Conservation (phyloP, 2,888 invertebrate genomes). For the Apodemia mormo region DNA sequence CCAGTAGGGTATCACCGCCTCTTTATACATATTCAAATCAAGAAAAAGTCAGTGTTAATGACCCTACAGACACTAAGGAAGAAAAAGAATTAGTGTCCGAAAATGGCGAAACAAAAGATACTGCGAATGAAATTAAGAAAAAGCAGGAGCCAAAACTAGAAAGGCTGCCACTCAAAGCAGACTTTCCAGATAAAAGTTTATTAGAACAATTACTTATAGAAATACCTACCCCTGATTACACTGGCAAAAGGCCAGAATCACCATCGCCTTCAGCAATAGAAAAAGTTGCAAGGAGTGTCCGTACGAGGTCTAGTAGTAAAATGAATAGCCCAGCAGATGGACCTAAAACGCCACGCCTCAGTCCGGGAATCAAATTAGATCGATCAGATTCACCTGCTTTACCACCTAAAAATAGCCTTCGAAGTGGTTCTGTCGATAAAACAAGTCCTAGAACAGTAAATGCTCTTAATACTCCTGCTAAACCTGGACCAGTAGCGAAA, state of each 20-base stretch:
- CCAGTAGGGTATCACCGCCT: conserved; percentile 87
- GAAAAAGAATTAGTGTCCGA: conserved; percentile 47
- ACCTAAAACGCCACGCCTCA: conserved; percentile 68
- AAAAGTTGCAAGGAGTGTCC: conserved; percentile 75
- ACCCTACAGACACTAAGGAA: conserved; percentile 50
- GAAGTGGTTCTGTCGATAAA: conserved; percentile 65
- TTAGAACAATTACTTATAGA: conserved; percentile 92
- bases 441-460: conserved; percentile 53
- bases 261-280: conserved; percentile 74
- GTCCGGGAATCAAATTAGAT: conserved; percentile 60
- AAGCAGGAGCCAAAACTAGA: conserved; percentile 55
- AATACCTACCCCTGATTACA: conserved; percentile 85
- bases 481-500: conserved; percentile 72
- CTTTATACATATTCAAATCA: conserved; percentile 90
- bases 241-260: conserved; percentile 72
- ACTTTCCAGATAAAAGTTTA: conserved; percentile 82
- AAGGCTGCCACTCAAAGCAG: conserved; percentile 67
- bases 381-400: conserved; percentile 66
- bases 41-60: conserved; percentile 81
- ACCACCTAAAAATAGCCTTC: conserved; percentile 53
- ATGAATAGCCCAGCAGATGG: conserved; percentile 84
- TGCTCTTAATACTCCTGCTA: conserved; percentile 41
- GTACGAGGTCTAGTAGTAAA: conserved; percentile 86
- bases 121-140: conserved; percentile 38
- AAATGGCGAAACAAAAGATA: conserved; percentile 54